Conservation (phyloP, 2,888 invertebrate species). For the Dione juno region DNA sequence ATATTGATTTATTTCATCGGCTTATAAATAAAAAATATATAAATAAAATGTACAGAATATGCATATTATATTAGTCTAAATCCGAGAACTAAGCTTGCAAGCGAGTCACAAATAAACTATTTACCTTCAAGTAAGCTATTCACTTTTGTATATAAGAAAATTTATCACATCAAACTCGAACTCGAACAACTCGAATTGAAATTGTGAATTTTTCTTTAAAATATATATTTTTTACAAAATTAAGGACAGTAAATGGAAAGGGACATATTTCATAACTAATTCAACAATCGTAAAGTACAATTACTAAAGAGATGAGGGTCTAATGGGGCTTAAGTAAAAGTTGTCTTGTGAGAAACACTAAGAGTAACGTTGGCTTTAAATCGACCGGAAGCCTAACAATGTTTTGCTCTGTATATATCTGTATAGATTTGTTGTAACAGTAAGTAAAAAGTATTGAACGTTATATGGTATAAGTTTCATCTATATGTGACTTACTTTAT, state of each 20-base stretch:
- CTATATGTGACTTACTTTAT: not conserved
- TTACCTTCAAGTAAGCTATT: no score
- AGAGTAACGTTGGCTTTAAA: not conserved
- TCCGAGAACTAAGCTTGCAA: no score
- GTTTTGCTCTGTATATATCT: not conserved
- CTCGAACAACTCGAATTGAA: no score
- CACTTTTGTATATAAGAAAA: no score
- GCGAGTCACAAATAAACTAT: no score
- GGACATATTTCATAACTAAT: slow-evolving; percentile 28
- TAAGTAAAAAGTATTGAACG: not conserved
- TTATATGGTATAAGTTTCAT: not conserved
- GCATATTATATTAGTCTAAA: no score
- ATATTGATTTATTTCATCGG: no score
- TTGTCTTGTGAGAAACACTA: not conserved
- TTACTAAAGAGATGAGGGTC: slow-evolving; percentile 35
- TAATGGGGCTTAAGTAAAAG: slow-evolving; percentile 23
- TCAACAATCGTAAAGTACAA: slow-evolving; percentile 35
- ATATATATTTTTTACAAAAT: no score
- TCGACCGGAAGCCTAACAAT: not conserved
- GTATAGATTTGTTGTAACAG: not conserved
- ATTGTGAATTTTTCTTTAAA: no score
- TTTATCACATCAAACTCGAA: no score
- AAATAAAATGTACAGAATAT: no score
- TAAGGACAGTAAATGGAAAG: not conserved
- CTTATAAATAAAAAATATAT: no score